Evolutionary conservation across 2,113 vertebrate species (phyloP), one percentile per base, ranked within the genome.

Genomic region (Syrmaticus mikado): DNA sequence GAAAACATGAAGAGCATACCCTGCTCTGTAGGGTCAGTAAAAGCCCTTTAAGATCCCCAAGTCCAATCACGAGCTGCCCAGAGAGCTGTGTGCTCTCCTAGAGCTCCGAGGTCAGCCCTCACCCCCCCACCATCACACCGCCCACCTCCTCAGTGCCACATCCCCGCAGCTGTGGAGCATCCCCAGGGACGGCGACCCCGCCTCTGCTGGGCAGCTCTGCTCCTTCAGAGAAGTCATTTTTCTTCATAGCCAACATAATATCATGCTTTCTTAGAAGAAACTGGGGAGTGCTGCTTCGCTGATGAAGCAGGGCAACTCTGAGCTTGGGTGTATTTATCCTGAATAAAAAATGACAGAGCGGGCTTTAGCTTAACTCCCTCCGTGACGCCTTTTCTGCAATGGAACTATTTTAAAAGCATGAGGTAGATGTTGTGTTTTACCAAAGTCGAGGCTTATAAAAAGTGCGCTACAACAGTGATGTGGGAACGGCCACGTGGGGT

Each of bases 401-500:
- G 60, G 72, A 5, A 55, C 11, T 8, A 3, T 38, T 71, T 53
- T 10, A 14, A 0, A 4, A 68, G 5, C 30, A 7, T 3, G 52
- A 52, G 32, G 32, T 2, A 13, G 28, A 27, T 38, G 58, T 40
- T 53, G 50, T 4, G 0, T 52, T 82, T 83, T 32, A 4, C 6
- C 4, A 9, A 5, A 36, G 43, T 12, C 3, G 1, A 1, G 28
- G 8, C 8, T 55, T 74, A 43, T 27, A 4, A 8, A 25, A 62
- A 14, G 2, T 0, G 0, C 68, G 53, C 53, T n/a, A 0, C 77
- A 6, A 4, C 20, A 6, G 43, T n/a, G 67, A 55, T 0, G 0
- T 36, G 45, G 6, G n/a, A 50, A 38, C 14, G 87, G 2, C 84
- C 93, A 79, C 95, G 65, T 5, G 95, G 93, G 84, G 84, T 93